phyloP scores from a whole-genome alignment of 2,797 vertebrate species.

The Xiphorhynchus erythropygius region DNA sequence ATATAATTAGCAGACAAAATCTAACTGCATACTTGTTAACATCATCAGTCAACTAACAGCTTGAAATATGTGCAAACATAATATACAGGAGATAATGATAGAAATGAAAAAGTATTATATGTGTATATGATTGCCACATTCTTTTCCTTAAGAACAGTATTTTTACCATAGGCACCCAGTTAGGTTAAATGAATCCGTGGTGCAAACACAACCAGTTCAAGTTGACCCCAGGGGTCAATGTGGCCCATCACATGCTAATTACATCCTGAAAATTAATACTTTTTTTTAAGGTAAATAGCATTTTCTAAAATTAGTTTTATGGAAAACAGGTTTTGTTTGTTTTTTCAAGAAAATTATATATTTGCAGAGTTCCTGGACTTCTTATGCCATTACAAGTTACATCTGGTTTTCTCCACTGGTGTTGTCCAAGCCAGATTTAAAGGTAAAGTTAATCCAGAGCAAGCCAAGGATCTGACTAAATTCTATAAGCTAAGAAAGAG shows the following conservation, averaged over 20 bases:
- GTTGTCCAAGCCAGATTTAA: neutral
- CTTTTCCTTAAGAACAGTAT: neutral
- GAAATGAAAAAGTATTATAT: neutral
- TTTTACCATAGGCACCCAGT: neutral
- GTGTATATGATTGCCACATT: neutral
- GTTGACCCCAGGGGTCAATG: neutral
- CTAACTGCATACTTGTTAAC: neutral
- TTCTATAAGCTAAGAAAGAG: conserved; percentile 16
- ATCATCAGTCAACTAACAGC: neutral
- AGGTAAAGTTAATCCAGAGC: conserved; percentile 30
- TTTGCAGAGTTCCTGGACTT: conserved; percentile 20
- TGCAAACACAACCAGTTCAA: neutral
- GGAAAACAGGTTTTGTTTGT: neutral
- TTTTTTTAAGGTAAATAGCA: neutral
- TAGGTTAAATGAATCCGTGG: neutral
- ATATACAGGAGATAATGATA: neutral
- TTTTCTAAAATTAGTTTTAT: conserved; percentile 40
- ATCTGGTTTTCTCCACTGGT: conserved; percentile 13
- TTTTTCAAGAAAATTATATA: conserved; percentile 33
- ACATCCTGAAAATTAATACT: neutral
- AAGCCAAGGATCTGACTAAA: neutral
- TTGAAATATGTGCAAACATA: neutral
- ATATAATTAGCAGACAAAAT: neutral
- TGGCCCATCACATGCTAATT: neutral
- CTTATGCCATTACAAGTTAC: conserved; percentile 10